Conservation (phyloP, 1,140 invertebrate species). For the Pygmarrhopalites habei region DNA sequence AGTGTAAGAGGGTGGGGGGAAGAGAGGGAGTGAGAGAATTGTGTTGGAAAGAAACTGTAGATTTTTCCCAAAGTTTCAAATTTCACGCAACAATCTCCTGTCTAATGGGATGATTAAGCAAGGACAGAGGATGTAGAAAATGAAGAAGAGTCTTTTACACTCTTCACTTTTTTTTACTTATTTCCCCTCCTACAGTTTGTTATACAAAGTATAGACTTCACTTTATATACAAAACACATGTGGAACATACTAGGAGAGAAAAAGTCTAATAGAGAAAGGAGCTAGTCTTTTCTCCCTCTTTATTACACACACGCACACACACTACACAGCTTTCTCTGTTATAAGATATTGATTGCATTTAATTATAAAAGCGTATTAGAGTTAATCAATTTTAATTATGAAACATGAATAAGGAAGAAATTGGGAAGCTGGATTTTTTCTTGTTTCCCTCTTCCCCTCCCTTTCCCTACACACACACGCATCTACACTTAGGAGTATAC, state of each 20-base stretch:
- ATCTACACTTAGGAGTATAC: neutral
- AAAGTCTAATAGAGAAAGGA: too few relatives aligned
- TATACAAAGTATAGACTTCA: too few relatives aligned
- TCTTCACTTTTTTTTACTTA: too few relatives aligned
- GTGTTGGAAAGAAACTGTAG: neutral
- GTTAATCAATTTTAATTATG: slow-evolving; percentile 32
- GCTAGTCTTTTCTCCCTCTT: neutral
- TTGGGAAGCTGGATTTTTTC: neutral
- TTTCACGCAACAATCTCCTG: neutral
- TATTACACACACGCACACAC: slow-evolving; percentile 3
- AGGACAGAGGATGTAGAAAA: too few relatives aligned
- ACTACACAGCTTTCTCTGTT: slow-evolving; percentile 7
- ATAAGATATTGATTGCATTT: slow-evolving; percentile 34
- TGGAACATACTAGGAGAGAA: too few relatives aligned
- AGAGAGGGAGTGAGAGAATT: neutral
- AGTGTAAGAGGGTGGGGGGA: too few relatives aligned
- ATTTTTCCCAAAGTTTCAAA: slow-evolving; percentile 3
- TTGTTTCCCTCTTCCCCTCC: neutral
- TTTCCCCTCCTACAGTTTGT: too few relatives aligned
- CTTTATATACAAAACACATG: too few relatives aligned
- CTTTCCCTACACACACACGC: neutral
- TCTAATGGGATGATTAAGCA: too few relatives aligned
- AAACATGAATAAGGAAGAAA: slow-evolving; percentile 16
- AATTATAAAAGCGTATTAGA: slow-evolving; percentile 33
- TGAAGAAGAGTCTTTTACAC: neutral